Evolutionary conservation across 2,113 vertebrate species (phyloP).

Genomic region (Saimiri boliviensis): DNA sequence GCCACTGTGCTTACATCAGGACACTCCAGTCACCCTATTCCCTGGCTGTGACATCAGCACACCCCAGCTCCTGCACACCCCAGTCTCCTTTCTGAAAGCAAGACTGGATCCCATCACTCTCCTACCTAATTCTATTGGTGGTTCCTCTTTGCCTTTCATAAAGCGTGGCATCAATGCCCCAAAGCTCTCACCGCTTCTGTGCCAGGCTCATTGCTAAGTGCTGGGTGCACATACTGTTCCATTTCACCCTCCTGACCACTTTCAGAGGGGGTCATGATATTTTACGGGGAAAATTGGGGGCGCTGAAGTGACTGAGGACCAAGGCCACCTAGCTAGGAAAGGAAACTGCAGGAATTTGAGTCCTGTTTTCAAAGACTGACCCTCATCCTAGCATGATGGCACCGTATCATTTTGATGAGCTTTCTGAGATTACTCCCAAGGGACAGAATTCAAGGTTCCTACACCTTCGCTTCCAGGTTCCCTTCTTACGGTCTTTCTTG

Average conservation of each 20-base stretch:
- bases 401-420: background rate
- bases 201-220: background rate
- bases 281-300: background rate
- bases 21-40: rapidly evolving
- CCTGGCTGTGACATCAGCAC: background rate
- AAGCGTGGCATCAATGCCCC: background rate
- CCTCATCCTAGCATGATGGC: background rate
- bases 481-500: background rate
- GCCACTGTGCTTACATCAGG: background rate
- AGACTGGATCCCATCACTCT: background rate
- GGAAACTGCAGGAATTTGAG: background rate
- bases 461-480: background rate
- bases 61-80: too few species aligned
- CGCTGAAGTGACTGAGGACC: background rate
- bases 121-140: background rate
- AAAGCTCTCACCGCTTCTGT: too few species aligned
- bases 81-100: background rate
- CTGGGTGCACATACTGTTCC: too few species aligned
- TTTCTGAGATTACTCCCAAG: background rate
- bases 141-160: too few species aligned
- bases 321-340: background rate
- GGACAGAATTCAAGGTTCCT: background rate
- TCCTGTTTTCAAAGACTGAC: background rate
- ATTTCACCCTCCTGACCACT: background rate
- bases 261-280: background rate